phyloP scores from a whole-genome alignment of 2,888 invertebrate genomes.

The Gasteruption jaculator region DNA sequence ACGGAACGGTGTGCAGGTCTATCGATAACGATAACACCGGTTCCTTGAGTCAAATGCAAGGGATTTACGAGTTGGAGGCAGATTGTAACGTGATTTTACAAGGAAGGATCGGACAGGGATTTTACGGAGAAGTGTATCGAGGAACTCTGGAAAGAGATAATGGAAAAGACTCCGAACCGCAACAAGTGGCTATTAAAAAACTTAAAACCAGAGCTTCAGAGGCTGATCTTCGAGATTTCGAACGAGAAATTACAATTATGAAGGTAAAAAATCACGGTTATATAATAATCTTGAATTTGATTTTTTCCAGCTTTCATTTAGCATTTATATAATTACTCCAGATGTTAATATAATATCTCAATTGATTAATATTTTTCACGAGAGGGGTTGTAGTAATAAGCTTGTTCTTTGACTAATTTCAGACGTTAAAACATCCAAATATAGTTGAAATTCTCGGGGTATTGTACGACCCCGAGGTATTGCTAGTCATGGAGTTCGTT shows the following conservation, averaged over 20 bases:
- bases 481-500: slow-evolving; percentile 86
- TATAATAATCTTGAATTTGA: slow-evolving; percentile 6
- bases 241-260: slow-evolving; percentile 84
- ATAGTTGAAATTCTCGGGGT: slow-evolving; percentile 84
- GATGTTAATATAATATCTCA: slow-evolving; percentile 9
- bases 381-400: slow-evolving; percentile 9
- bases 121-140: slow-evolving; percentile 81
- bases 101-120: slow-evolving; percentile 68
- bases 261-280: slow-evolving; percentile 56
- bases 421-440: slow-evolving; percentile 80
- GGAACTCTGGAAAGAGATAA: slow-evolving; percentile 64
- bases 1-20: slow-evolving; percentile 12
- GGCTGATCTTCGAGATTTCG: slow-evolving; percentile 66
- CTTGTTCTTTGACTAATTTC: slow-evolving; percentile 22
- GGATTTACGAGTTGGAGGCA: slow-evolving; percentile 57
- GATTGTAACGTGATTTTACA: slow-evolving; percentile 60
- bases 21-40: slow-evolving; percentile 25
- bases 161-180: slow-evolving; percentile 53
- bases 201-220: slow-evolving; percentile 56
- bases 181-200: slow-evolving; percentile 66
- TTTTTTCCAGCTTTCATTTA: too few species aligned
- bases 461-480: slow-evolving; percentile 70
- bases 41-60: slow-evolving; percentile 51
- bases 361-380: slow-evolving; percentile 10
- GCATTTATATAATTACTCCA: background rate